Conservation (phyloP, 1,140 invertebrate species). For the Metaphire vulgaris region DNA sequence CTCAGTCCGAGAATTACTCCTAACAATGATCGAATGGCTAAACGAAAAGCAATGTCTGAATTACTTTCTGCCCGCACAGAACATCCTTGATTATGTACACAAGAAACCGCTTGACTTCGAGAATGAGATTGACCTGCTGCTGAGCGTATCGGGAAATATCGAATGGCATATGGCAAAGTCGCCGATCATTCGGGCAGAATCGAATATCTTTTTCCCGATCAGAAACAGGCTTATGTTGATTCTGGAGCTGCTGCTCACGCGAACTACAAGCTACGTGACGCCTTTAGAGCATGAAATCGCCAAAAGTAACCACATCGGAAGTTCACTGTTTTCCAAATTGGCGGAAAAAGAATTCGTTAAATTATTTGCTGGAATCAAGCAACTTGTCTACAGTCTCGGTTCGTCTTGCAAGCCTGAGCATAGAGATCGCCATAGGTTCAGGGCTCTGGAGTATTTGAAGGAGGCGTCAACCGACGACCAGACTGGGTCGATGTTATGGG, state of each 20-base stretch:
- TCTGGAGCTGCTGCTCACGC: background rate
- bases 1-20: background rate
- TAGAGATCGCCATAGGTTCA: no score
- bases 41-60: background rate
- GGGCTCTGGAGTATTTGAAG: no score
- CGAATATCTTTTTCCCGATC: background rate
- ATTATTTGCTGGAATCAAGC: no score
- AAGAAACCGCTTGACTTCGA: background rate
- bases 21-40: background rate
- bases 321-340: no score
- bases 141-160: background rate
- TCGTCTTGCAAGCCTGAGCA: no score
- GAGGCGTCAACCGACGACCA: no score
- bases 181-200: background rate
- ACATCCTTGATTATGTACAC: background rate
- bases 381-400: no score
- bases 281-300: no score
- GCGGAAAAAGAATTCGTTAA: no score
- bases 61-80: background rate
- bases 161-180: background rate
- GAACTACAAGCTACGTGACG: no score
- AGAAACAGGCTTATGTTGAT: background rate
- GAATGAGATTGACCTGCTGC: background rate
- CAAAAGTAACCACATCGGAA: no score
- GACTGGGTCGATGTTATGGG: no score